Base-by-base conservation (phyloP, 2,888 invertebrate species). In the Cerceris ruficornis region DNA sequence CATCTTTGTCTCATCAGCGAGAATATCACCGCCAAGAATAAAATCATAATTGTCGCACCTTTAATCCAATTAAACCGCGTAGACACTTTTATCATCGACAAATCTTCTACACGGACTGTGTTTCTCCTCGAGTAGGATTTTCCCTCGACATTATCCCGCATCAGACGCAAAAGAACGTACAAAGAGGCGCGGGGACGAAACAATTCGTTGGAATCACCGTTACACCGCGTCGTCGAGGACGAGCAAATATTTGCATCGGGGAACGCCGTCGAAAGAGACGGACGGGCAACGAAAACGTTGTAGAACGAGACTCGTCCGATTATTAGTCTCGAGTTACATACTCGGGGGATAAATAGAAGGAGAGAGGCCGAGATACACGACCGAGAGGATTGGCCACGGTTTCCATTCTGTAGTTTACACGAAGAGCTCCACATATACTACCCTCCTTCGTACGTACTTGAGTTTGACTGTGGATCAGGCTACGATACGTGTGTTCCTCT, bases 241-340 rank as follows among this genome's bases (percentile, higher is more conserved):
- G 55, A 65, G 68, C 58, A 78, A 78, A 78, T 76, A 78, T 78
- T 78, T 78, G 69, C 72, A 60, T 58, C 67, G 58, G 46, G 67
- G 59, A 28, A 13, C 54, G 46, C 58, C 28, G 46, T 49, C 46
- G 59, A 52, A 39, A 58, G 13, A 46, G 43, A 50, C 42, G 41
- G 43, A 49, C n/a, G 5, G 9, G 50, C 39, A 60, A n/a, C n/a
- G 74, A 61, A 57, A 66, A 58, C 42, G 43, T 49, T 28, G 55
- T 7, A 43, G 58, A 68, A 49, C 13, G 50, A 49, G 71, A 41
- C 57, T 46, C 59, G 64, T 46, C 52, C 68, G 77, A 77, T 80
- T 75, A 78, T 73, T 68, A 72, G 81, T 64, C 62, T 78, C 72
- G 68, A 68, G 69, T 81, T 81, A 78, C 65, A 62, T 58, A 15